Base-by-base conservation (phyloP, 2,113 vertebrate genomes). In the Glaucidium brasilianum region DNA sequence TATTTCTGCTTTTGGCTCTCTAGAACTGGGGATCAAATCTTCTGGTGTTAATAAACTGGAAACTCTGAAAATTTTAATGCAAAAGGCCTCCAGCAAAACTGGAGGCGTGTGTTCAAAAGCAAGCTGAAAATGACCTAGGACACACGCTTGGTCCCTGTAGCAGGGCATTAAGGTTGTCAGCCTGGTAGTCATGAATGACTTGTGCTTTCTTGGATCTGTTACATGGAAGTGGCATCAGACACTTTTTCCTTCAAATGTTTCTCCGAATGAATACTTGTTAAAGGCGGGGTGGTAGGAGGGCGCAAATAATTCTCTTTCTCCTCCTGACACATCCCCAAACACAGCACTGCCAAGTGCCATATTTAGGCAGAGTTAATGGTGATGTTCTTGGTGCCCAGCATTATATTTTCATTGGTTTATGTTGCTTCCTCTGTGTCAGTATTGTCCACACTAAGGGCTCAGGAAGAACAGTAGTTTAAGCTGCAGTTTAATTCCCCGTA, bases 401-500 rank as follows among this genome's bases (percentile, higher is more conserved):
- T 35, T 43, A 4, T n/a, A 15, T 66, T 83, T 35, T 25, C 12
- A 22, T 21, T 8, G 47, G 41, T 72, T 84, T 50, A 37, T 25
- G 29, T 68, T 91, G 41, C 59, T 59, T 77, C 59, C 64, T 60
- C 32, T 26, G 60, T 50, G 19, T 47, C 69, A 47, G 37, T 39
- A 62, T 63, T 53, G 93, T 77, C 78, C 94, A 45, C 69, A 14
- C n/a, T 39, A 56, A 25, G 30, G 71, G 79, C 45, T 95, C 82
- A 26, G 86, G 85, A 80, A 95, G 84, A 83, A 32, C 22, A 9
- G 72, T 25, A 79, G 72, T 49, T 56, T 49, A 63, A 84, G 77
- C 85, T 94, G 94, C 23, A 73, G 7, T 50, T 96, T 90, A 88
- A 91, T 77, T 89, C 85, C 83, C 73, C 43, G 88, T 94, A 95